Evolutionary conservation across 2,113 vertebrate species (phyloP).

Genomic region (Balaeniceps rex): DNA sequence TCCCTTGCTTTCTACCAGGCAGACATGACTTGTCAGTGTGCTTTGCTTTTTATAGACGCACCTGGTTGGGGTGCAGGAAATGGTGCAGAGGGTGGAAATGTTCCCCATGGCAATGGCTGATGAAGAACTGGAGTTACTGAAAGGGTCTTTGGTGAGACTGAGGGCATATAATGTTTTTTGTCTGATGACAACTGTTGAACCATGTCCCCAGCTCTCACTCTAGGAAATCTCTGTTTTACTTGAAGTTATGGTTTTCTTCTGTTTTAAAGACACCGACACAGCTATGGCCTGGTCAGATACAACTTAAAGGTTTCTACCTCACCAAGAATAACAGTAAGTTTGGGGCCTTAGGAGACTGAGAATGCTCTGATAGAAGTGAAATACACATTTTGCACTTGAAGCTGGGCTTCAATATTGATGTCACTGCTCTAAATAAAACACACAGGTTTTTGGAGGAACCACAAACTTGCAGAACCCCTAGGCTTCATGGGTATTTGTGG

Average conservation of each 20-base stretch:
- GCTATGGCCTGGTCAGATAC: background rate
- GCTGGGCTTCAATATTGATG: background rate
- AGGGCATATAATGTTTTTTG: background rate
- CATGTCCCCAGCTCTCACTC: background rate
- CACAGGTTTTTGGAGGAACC: background rate
- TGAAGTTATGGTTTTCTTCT: background rate
- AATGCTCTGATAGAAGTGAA: background rate
- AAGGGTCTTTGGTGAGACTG: background rate
- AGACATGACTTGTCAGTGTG: background rate
- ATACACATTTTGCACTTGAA: background rate
- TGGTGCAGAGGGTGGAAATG: background rate
- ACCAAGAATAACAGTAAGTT: background rate
- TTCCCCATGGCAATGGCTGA: background rate
- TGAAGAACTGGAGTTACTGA: background rate
- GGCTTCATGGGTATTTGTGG: background rate
- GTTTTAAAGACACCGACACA: background rate
- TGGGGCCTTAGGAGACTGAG: background rate
- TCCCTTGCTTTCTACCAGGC: background rate
- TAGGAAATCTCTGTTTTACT: background rate
- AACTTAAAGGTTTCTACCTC: background rate
- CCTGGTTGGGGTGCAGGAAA: background rate
- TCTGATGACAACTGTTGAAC: background rate
- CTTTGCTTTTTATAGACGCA: background rate
- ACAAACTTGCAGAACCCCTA: background rate
- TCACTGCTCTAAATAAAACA: background rate